These are phyloP conservation scores for Verasper variegatus DNA, from an alignment of 2,113 vertebrate genomes.

Conservation along the genomic window DNA sequence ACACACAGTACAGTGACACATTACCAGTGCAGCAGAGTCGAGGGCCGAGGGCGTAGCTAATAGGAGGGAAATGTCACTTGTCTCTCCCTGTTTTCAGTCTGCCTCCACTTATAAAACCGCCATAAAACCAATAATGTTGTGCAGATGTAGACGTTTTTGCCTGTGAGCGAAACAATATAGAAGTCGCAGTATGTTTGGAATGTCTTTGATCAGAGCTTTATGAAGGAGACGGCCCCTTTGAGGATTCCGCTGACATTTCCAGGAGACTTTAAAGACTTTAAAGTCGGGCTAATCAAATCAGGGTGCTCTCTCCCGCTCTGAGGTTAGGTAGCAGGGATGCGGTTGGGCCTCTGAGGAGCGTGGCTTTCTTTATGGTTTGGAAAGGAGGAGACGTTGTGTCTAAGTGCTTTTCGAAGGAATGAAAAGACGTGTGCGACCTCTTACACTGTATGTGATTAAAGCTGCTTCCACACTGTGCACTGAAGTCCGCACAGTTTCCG, in stretches of 20 bases:
- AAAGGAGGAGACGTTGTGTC: neutral
- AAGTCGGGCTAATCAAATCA: slow-evolving; percentile 68
- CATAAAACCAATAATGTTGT: slow-evolving; percentile 72
- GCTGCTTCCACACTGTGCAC: too few species aligned
- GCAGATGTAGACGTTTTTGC: slow-evolving; percentile 71
- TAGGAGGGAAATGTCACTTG: slow-evolving; percentile 56
- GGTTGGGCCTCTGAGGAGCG: neutral
- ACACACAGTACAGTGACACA: neutral
- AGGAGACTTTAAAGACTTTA: slow-evolving; percentile 69
- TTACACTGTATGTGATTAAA: too few species aligned
- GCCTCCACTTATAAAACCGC: slow-evolving; percentile 65
- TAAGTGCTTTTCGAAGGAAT: slow-evolving; percentile 18
- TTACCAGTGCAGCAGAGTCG: neutral
- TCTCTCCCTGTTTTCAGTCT: slow-evolving; percentile 39
- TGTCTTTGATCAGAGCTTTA: slow-evolving; percentile 80
- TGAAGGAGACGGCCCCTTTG: slow-evolving; percentile 65
- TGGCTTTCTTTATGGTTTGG: slow-evolving; percentile 16
- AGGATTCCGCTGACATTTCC: slow-evolving; percentile 79
- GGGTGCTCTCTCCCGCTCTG: slow-evolving; percentile 19
- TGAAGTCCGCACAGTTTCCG: too few species aligned
- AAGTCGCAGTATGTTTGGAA: slow-evolving; percentile 72
- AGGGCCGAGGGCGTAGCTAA: neutral
- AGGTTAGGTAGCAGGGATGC: neutral
- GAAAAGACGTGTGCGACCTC: slow-evolving; percentile 3
- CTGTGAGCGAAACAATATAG: slow-evolving; percentile 60